Evolutionary conservation across 2,113 vertebrate genomes (phyloP), one percentile per base, ranked within the genome.

Genomic region (Spheniscus mendiculus): DNA sequence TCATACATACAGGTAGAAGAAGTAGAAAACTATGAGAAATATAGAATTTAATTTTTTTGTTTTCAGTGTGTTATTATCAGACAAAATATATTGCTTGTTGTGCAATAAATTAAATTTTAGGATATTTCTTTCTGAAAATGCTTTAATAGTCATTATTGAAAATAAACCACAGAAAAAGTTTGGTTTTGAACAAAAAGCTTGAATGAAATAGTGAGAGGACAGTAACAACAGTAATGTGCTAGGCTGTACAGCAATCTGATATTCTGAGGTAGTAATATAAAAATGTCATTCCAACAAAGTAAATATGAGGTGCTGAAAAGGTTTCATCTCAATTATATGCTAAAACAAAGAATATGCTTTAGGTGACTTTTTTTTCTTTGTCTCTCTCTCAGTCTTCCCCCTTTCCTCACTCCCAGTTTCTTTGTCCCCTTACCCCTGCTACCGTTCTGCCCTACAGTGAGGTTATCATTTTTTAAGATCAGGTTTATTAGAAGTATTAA

Each of bases 11-110:
- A 47, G 5, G 7, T 10, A 72, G 25, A 77, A 80, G 58, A 71
- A 86, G 10, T 7, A 91, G 22, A n/a, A 90, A 52, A 32, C 2
- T 42, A 10, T 49, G 18, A 52, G 9, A 73, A 74, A 71, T 15
- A 40, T 0, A 27, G 3, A 27, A 14, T 45, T 17, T 50, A 7
- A 4, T 5, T 22, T n/a, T n/a, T n/a, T n/a, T 77, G 3, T 80
- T 89, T 34, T 9, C 21, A 78, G 3, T 11, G 3, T 52, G 5
- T 8, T 73, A 19, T 40, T 45, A 29, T 15, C 5, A 34, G 12
- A 29, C 2, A n/a, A 82, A 74, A 71, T 10, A 29, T 34, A 62
- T 69, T 71, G 5, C 14, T 30, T 10, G 5, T 16, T 52, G 4
- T 67, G 15, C 5, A 49, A 63, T 36, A 52, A 47, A 66, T 14